Percentiles rank a stretch among this genome's conserved stretches.
These are phyloP conservation scores for Caenorhabditis afra DNA, from an alignment of 2,888 invertebrate genomes.

Conservation along the genomic window DNA sequence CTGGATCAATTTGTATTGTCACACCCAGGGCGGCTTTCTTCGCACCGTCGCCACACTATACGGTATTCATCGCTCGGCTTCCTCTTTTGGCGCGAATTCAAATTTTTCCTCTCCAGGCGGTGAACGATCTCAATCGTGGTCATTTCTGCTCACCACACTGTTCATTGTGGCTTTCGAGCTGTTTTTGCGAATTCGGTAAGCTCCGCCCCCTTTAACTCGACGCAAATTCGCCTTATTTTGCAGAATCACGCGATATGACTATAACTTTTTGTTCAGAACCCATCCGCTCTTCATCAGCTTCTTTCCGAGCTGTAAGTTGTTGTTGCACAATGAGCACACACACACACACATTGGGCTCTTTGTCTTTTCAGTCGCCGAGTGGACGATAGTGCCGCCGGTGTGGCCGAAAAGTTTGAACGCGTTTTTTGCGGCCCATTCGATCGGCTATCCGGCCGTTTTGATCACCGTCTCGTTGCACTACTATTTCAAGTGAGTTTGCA, in stretches of 20 bases:
- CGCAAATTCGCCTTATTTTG: no score
- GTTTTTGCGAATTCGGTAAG: conserved; percentile 52
- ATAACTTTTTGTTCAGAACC: conserved; percentile 39
- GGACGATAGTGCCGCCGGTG: conserved; percentile 32
- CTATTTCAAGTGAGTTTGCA: conserved; percentile 65
- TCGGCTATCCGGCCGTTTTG: conserved; percentile 94
- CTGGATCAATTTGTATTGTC: conserved; percentile 66
- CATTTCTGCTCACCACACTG: conserved; percentile 33
- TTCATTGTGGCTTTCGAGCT: conserved; percentile 50
- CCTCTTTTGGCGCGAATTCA: no score
- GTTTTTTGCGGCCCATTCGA: conserved; percentile 84
- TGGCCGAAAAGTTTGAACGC: conserved; percentile 65
- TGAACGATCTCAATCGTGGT: conserved; percentile 51
- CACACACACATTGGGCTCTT: background rate
- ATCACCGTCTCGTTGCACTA: conserved; percentile 82
- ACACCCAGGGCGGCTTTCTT: conserved; percentile 67
- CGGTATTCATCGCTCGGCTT: conserved; percentile 39
- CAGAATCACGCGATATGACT: conserved; percentile 41
- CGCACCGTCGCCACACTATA: conserved; percentile 55
- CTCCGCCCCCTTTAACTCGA: background rate
- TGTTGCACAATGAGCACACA: background rate
- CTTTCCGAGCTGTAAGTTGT: conserved; percentile 35
- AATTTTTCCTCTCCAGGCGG: no score
- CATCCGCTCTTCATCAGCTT: conserved; percentile 43
- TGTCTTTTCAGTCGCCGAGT: conserved; percentile 33